These are phyloP conservation scores for Campylorhamphus procurvoides DNA, from an alignment of 2,113 vertebrate species.

Conservation along the genomic window DNA sequence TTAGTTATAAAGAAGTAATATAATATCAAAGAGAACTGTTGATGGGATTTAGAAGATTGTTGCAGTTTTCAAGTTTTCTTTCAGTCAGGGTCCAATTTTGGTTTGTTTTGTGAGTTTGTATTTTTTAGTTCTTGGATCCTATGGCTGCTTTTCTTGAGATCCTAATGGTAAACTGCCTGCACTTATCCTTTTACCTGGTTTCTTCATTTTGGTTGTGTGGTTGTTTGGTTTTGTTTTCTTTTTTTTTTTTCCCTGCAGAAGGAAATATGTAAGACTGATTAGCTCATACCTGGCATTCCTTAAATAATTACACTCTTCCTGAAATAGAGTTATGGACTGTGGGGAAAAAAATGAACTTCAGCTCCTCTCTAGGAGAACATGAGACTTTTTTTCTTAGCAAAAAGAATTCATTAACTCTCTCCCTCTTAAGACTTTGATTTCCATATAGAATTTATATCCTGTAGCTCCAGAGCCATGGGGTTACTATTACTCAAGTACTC, in stretches of 20 bases:
- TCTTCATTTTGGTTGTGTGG: fast-evolving
- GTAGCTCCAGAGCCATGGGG: background rate
- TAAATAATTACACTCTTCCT: background rate
- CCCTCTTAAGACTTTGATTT: background rate
- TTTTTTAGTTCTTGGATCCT: background rate
- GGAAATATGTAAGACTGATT: background rate
- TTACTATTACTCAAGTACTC: background rate
- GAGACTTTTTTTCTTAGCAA: background rate
- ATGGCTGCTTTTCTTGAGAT: background rate
- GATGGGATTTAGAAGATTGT: background rate
- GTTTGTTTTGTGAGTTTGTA: background rate
- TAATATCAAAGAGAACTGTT: background rate
- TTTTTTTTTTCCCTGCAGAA: background rate
- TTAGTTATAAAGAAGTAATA: background rate
- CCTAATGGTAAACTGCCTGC: background rate
- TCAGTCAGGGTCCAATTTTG: background rate
- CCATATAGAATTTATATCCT: background rate
- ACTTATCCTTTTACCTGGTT: background rate
- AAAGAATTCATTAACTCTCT: background rate
- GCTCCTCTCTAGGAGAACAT: background rate
- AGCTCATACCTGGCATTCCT: background rate
- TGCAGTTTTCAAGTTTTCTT: background rate
- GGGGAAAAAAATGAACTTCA: background rate
- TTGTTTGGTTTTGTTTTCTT: too few relatives aligned
- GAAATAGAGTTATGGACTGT: background rate